These are phyloP conservation scores for Aselliscus stoliczkanus DNA, from an alignment of 2,797 vertebrate species.

Conservation along the genomic window DNA sequence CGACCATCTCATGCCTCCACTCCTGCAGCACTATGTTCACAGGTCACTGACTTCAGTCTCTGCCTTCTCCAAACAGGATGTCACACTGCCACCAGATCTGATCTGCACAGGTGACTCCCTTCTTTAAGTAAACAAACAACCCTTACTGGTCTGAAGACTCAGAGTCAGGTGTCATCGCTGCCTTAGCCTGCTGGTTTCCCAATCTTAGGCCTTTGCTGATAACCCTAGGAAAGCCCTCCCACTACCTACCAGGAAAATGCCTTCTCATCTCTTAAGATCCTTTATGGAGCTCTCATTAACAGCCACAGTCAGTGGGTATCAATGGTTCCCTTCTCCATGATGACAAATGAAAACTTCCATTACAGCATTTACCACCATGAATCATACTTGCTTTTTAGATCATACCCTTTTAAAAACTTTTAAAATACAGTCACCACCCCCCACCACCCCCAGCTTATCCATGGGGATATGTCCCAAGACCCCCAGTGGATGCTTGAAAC, in stretches of 20 bases:
- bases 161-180: neutral
- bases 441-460: neutral
- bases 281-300: neutral
- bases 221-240: neutral
- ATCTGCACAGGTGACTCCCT: neutral
- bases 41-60: neutral
- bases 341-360: neutral
- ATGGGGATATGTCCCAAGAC: neutral
- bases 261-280: neutral
- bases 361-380: neutral
- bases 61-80: neutral
- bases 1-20: neutral
- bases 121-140: neutral
- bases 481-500: neutral
- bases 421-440: neutral
- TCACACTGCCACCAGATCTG: neutral
- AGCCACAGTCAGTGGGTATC: neutral
- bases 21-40: neutral
- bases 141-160: neutral
- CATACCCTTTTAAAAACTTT: neutral
- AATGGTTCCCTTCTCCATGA: neutral
- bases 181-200: neutral
- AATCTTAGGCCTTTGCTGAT: neutral
- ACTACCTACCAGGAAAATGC: neutral
- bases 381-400: neutral